These are phyloP conservation scores for Seira sanloemensis DNA, from an alignment of 2,888 invertebrate genomes.

Conservation along the genomic window DNA sequence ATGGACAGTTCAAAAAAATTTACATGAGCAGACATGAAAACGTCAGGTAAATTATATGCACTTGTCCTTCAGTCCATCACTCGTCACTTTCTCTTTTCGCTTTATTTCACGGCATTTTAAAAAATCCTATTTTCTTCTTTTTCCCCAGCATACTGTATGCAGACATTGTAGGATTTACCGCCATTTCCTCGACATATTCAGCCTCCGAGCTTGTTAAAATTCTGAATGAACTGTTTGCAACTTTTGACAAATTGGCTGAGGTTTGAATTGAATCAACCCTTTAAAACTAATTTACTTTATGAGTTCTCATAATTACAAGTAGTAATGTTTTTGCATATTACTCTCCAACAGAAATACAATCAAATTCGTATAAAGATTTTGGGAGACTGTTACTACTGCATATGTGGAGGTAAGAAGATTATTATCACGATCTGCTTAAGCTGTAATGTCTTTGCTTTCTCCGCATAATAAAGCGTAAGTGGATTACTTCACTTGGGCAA, in stretches of 20 bases:
- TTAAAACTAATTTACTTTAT: no score
- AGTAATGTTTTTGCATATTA: conserved; percentile 46
- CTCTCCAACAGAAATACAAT: conserved; percentile 87
- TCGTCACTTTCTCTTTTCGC: conserved; percentile 29
- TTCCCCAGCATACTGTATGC: conserved; percentile 92
- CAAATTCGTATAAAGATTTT: conserved; percentile 96
- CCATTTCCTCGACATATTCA: conserved; percentile 79
- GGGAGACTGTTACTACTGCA: conserved; percentile 98
- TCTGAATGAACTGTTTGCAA: conserved; percentile 78
- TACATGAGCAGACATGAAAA: conserved; percentile 98
- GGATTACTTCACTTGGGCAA: no score
- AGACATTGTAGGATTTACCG: conserved; percentile 98
- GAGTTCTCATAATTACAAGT: no score
- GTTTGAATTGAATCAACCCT: no score
- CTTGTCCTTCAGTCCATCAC: no score
- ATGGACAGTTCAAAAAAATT: conserved; percentile 97
- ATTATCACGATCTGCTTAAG: no score
- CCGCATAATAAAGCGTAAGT: no score
- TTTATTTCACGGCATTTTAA: conserved; percentile 1
- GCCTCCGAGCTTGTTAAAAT: conserved; percentile 78
- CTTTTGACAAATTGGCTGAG: conserved; percentile 72
- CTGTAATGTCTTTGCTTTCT: no score
- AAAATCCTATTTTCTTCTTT: not conserved
- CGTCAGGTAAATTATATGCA: conserved; percentile 82
- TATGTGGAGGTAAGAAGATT: conserved; percentile 83